Evolutionary conservation across 2,888 invertebrate genomes (phyloP).

Genomic region (Melolontha melolontha): DNA sequence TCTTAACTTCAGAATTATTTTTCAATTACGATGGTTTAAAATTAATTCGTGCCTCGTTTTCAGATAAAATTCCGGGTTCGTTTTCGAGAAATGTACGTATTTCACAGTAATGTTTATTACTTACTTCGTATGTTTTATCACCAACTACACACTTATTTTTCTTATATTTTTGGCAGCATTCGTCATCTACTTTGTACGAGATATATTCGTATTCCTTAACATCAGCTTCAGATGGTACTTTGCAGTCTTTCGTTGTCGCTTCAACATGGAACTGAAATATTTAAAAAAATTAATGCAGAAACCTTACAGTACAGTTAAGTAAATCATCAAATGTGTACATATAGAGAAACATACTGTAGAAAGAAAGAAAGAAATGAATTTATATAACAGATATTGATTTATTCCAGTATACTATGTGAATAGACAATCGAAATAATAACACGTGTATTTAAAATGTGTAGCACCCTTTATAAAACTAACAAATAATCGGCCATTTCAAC

Average conservation of each 20-base stretch:
- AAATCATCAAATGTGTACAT: conserved; percentile 36
- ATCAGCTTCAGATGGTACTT: conserved; percentile 64
- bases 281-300: neutral
- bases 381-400: no score
- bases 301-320: neutral
- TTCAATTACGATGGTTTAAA: no score
- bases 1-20: no score
- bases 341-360: no score
- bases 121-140: conserved; percentile 66
- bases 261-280: conserved; percentile 61
- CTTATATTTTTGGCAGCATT: conserved; percentile 71
- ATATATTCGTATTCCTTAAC: conserved; percentile 68
- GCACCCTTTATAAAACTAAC: no score
- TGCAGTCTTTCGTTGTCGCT: conserved; percentile 68
- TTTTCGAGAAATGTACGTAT: neutral
- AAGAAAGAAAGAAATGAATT: no score
- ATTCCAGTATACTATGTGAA: no score
- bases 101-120: neutral
- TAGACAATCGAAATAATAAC: no score
- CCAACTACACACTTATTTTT: conserved; percentile 70
- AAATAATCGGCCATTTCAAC: no score
- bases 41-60: no score
- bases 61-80: no score
- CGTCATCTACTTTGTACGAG: conserved; percentile 64
- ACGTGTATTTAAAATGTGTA: no score